Evolutionary conservation across 2,888 invertebrate genomes (phyloP), one percentile per base, ranked within the genome.

Genomic region (Cephus spinipes): DNA sequence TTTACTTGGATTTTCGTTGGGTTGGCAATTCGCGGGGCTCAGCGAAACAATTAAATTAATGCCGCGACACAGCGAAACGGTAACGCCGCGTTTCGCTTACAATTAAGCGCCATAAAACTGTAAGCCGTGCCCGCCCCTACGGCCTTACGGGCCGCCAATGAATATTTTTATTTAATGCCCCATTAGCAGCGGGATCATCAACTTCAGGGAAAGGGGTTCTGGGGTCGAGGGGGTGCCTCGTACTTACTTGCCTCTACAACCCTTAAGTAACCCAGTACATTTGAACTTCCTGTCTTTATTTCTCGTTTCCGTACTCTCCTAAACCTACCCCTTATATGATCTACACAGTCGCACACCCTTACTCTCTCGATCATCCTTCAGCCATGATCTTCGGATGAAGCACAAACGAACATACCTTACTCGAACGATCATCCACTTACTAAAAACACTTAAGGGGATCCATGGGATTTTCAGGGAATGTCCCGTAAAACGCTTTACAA

Each of bases 101-200:
- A 85, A 86, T 86, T 86, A 86, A 86, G 83, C 82, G 74, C 83
- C 81, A 85, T 86, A 86, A 86, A 86, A 84, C 83, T 81, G 84
- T 84, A 83, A 86, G 82, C 81, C 80, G 84, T 76, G 77, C 76
- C 78, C 76, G 77, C 68, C 55, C 68, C 68, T 73, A 73, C 75
- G 75, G 55, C 73, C 76, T 74, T 79, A 77, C 78, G 55, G 76
- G 79, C 78, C 81, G 82, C 85, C 87, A 87, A 88, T 87, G 88
- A 88, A 88, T 88, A 88, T 88, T 88, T 88, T 87, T 85, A 87
- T 87, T 87, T 88, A 85, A 87, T 87, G 84, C 87, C 81, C 87
- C 86, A 87, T 88, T 87, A 88, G 84, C 79, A 83, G 80, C 75
- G 55, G 55, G 55, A 55, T 55, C 55, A 55, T 55, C 23, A 9